These are phyloP conservation scores for Lumbricus terrestris DNA, from an alignment of 2,888 invertebrate species.

Conservation along the genomic window DNA sequence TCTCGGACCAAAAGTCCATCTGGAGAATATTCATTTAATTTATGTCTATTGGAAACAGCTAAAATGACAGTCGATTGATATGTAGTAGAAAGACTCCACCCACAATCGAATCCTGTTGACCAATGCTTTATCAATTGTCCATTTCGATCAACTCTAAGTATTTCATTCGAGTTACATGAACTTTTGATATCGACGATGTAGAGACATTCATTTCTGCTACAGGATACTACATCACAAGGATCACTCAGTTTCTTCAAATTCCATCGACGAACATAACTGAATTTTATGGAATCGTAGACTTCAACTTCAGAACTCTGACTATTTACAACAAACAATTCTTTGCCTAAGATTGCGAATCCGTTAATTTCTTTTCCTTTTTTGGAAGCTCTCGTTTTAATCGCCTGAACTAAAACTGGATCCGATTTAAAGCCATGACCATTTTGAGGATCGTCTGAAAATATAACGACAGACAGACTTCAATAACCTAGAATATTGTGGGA, in stretches of 20 bases:
- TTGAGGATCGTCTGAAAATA: too few relatives aligned
- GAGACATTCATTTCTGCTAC: too few relatives aligned
- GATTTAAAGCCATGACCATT: too few relatives aligned
- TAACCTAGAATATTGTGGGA: too few relatives aligned
- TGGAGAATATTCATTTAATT: not conserved
- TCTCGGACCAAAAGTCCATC: not conserved
- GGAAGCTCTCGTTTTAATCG: not conserved
- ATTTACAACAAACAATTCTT: too few relatives aligned
- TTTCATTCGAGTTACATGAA: not conserved
- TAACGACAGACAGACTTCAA: too few relatives aligned
- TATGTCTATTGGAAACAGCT: not conserved
- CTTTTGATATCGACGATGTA: not conserved
- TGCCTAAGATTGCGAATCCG: not conserved
- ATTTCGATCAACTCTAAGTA: not conserved
- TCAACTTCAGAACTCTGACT: too few relatives aligned
- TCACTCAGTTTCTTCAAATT: too few relatives aligned
- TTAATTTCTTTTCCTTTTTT: not conserved
- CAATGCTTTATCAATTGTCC: not conserved
- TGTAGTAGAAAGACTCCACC: not conserved
- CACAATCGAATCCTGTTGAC: not conserved
- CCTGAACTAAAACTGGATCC: too few relatives aligned
- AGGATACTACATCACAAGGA: too few relatives aligned
- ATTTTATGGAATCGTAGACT: too few relatives aligned
- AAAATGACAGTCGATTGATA: not conserved
- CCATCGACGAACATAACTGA: too few relatives aligned